Conservation (phyloP, 2,888 invertebrate species). For the Eucriotettix oculatus region DNA sequence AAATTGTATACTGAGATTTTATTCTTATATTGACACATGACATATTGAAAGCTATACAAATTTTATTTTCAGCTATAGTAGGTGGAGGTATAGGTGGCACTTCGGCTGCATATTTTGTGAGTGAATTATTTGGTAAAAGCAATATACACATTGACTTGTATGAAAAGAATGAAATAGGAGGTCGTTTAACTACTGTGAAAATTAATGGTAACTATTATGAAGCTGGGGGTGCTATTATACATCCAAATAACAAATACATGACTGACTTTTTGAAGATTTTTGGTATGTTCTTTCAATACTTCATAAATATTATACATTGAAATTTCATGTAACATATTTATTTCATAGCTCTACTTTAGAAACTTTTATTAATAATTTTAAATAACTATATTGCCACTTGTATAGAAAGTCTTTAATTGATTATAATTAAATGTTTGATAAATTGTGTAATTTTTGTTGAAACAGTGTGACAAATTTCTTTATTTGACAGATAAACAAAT, state of each 20-base stretch:
- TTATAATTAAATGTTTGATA: no score
- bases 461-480: no score
- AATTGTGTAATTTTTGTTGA: no score
- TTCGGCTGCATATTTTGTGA: conserved; percentile 36
- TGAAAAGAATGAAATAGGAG: conserved; percentile 36
- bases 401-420: no score
- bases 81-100: conserved; percentile 47
- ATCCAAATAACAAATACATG: conserved; percentile 39
- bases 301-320: no score
- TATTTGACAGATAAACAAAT: no score
- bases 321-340: no score
- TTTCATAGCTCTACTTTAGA: neutral
- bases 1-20: no score
- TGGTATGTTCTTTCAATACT: conserved; percentile 22
- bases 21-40: neutral
- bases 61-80: conserved; percentile 32
- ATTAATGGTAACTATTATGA: conserved; percentile 34
- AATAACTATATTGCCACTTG: neutral
- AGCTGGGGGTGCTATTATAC: conserved; percentile 41
- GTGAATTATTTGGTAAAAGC: conserved; percentile 23
- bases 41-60: neutral
- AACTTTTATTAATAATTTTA: neutral
- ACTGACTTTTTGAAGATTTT: conserved; percentile 31
- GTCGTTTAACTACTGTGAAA: conserved; percentile 33
- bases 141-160: conserved; percentile 34